Base-by-base conservation (phyloP, 2,888 invertebrate genomes). In the Seira musarum region DNA sequence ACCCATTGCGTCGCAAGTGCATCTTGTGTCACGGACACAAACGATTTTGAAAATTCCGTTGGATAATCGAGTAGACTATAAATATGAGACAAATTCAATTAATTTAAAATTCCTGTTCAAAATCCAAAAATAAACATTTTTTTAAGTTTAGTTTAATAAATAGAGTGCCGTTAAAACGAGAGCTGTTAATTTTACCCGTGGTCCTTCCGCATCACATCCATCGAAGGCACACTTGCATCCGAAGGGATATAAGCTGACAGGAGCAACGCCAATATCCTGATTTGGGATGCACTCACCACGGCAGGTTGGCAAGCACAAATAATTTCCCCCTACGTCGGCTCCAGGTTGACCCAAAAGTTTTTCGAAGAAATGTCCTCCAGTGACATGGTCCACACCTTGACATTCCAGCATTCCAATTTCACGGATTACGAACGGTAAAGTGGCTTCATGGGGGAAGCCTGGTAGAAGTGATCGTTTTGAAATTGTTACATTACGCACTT, bases 391-490 rank as follows among this genome's bases (percentile, higher is more conserved):
- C 1, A 61, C 35, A 17, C 75, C 75, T 1, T 19, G 10, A 8
- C 76, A 76, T 35, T 76, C 69, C 21, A 76, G 5, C 69, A 69
- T 53, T 1, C 76, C 76, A n/a, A 76, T 69, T 30, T 63, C 63
- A 17, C 67, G 30, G 24, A 67, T 22, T 1, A 17, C 66, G 60
- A 67, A 74, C 6, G 30, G n/a, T 17, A 65, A 17, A 15, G 25
- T 65, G 35, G 17, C 30, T 65, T 65, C 15, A 1, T 17, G 30
- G 6, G 35, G 35, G 1, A 19, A 17, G 13, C 17, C 24, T 17
- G 19, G 10, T 64, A 25, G 24, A 13, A 64, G 13, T 2, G 65
- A 65, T 65, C 35, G 30, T 8, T 30, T 30, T 2, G 30, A 5
- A 30, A 30, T n/a, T n/a, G n/a, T n/a, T n/a, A n/a, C 8, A 30